Evolutionary conservation across 1,140 invertebrate species (phyloP), one percentile per base, ranked within the genome.

Genomic region (Zeugodacus cucurbitae): DNA sequence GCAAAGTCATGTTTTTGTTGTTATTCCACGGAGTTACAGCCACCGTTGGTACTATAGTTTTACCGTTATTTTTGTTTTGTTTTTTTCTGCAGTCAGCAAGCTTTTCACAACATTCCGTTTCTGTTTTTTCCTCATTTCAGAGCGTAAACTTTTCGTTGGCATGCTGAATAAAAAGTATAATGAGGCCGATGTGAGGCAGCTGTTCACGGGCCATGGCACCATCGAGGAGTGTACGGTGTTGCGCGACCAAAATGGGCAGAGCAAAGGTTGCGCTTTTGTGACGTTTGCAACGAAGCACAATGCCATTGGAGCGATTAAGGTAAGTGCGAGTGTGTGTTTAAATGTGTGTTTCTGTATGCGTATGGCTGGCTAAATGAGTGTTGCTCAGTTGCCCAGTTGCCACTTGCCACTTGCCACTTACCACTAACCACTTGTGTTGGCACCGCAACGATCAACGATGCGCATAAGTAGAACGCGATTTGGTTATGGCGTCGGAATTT

Each of bases 221-320:
- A 99, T 99, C 90, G 99, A 99, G 94, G 99, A 99, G 94, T 99
- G 99, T 93, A 99, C 98, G 29, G 98, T 99, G 90, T 95, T 99
- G 74, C 94, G 99, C 91, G 98, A 99, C 94, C 96, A 97, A 87
- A 97, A 97, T 90, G 97, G 97, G 32, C 96, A 98, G 92, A 99
- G 98, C 93, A 98, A 97, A 95, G 98, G 98, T 91, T 99, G 99
- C 96, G 98, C 98, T 90, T 99, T 99, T 95, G 98, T 99, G 90
- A 99, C 99, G 90, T 99, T 98, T 95, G 96, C 97, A 90, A 98
- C 97, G 90, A 98, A 99, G 95, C 98, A 99, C 94, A 98, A 97
- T 93, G 99, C 99, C 90, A 97, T 98, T 90, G 97, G 97, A 94
- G 98, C 98, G 89, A 99, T 99, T 93, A 99, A 99, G 94, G 95